Evolutionary conservation across 2,797 vertebrate species (phyloP), one percentile per base, ranked within the genome.

Genomic region (Intellagama lesueurii): DNA sequence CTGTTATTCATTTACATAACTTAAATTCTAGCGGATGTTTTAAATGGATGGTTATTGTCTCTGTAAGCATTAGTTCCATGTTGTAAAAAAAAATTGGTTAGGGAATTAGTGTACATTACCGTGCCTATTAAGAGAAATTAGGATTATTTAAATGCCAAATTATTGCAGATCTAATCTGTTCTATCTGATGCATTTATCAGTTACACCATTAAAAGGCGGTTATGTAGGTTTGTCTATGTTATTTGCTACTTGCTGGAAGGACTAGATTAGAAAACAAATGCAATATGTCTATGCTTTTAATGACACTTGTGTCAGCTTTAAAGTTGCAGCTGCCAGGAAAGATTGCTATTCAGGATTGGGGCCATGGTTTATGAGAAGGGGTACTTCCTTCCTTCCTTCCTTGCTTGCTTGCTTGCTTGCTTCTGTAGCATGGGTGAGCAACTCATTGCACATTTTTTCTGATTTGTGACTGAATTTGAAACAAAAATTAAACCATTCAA

Each of bases 21-120:
- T 86, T 91, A 78, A 85, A 81, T n/a, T 86, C 56, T 87, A 17
- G 87, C 83, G 24, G n/a, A 92, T 84, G 7, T 91, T 82, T 78
- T 66, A 66, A 88, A 80, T 83, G 76, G 22, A 7, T 90, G 69
- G 70, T 91, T 81, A 5, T 90, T 22, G 88, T 77, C n/a, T 85
- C 49, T 83, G 26, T 77, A 82, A 64, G 28, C 78, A 26, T 87
- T 90, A 79, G 0, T 40, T 82, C 0, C 85, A n/a, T 91, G 68
- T 52, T 91, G 84, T 3, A 28, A 70, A 83, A 70, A 83, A 75
- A 35, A 32, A 0, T 0, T 81, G 83, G 40, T 2, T 92, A 66
- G 70, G n/a, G n/a, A 32, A 66, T 85, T 52, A 84, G 26, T 44
- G 79, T 79, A 52, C n/a, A 72, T 88, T 94, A 69, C 90, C 73